Conservation (phyloP, 1,140 invertebrate species). For the Drosophila watanabei region DNA sequence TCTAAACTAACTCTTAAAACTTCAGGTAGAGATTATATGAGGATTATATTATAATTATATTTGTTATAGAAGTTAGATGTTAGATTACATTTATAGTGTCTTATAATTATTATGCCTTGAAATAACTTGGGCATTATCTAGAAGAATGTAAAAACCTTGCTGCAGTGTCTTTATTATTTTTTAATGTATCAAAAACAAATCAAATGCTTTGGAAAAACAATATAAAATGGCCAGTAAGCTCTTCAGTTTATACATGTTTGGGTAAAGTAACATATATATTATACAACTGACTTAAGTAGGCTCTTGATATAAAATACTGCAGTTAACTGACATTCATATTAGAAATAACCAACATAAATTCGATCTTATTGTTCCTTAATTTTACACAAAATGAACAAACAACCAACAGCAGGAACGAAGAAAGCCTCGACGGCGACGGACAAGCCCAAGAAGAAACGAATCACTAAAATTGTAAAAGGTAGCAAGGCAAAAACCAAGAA, state of each 20-base stretch:
- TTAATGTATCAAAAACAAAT: background rate
- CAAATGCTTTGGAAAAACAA: background rate
- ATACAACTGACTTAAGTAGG: background rate
- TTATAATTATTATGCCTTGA: background rate
- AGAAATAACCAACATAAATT: background rate
- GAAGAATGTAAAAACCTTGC: background rate
- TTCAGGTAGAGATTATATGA: too few relatives aligned
- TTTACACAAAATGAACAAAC: slow-evolving; percentile 3
- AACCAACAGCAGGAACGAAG: background rate
- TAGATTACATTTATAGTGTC: background rate
- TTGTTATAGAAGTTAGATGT: background rate
- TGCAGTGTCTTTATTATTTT: background rate
- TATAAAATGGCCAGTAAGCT: background rate
- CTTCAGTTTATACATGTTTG: background rate
- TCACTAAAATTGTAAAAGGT: slow-evolving; percentile 1
- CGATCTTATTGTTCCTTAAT: background rate
- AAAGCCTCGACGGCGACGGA: background rate
- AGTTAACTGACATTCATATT: background rate
- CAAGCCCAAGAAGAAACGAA: slow-evolving; percentile 4
- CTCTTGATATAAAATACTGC: background rate
- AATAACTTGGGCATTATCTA: background rate
- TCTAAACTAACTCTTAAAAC: background rate
- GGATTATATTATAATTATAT: too few relatives aligned
- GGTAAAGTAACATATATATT: background rate
- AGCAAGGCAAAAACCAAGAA: background rate